A percentile compares a stretch with the other conserved stretches of the same genome.
These are phyloP conservation scores for Drosophila kanekoi DNA, from an alignment of 2,888 invertebrate genomes.

Conservation along the genomic window DNA sequence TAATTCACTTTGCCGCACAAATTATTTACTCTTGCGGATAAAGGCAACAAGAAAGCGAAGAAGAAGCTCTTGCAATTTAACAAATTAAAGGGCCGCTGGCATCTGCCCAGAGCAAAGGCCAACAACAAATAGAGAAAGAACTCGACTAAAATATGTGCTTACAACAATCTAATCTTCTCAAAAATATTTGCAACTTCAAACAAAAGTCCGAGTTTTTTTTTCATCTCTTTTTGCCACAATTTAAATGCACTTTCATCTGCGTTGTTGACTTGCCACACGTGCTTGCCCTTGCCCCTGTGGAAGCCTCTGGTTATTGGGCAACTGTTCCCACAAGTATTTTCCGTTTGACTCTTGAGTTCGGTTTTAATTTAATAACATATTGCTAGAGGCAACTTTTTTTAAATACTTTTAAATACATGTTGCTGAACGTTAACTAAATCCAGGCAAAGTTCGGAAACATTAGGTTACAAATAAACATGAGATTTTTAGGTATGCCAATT, in stretches of 20 bases:
- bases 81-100: conserved; percentile 42
- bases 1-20: conserved; percentile 49
- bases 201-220: conserved; percentile 1
- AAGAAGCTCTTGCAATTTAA: conserved; percentile 32
- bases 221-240: conserved; percentile 35
- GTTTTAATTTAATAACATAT: conserved; percentile 23
- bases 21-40: conserved; percentile 49
- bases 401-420: neutral
- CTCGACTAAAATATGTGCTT: conserved; percentile 11
- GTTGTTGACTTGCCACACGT: conserved; percentile 35
- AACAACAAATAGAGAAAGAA: conserved; percentile 10
- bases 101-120: conserved; percentile 7
- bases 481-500: neutral
- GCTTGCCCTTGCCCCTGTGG: conserved; percentile 3
- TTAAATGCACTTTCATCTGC: conserved; percentile 62
- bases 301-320: conserved; percentile 4
- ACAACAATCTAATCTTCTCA: conserved; percentile 41
- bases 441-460: neutral
- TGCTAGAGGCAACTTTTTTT: neutral
- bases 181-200: conserved; percentile 30
- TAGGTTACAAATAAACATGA: neutral
- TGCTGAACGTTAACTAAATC: neutral
- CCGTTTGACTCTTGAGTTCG: conserved; percentile 33
- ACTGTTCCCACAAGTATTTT: conserved; percentile 16
- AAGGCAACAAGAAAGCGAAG: conserved; percentile 15